phyloP scores from a whole-genome alignment of 1,140 invertebrate species.

The Bombus vancouverensis region DNA sequence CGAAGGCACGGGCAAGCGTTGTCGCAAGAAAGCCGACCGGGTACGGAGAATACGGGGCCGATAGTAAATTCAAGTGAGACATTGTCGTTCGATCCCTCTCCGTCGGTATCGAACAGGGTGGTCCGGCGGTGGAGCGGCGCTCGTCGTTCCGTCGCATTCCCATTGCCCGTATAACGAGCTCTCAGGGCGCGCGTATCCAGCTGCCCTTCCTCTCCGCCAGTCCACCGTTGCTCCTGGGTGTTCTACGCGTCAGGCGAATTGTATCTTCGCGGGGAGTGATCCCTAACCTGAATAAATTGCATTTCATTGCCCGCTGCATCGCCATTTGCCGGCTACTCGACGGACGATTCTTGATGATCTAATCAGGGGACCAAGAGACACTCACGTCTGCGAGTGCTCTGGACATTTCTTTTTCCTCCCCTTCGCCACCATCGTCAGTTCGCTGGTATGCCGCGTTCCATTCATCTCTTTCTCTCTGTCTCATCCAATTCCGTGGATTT shows the following conservation, averaged over 20 bases:
- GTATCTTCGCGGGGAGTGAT: conserved; percentile 71
- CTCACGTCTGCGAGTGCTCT: background rate
- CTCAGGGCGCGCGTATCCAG: conserved; percentile 55
- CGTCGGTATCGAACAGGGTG: conserved; percentile 68
- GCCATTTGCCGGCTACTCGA: conserved; percentile 43
- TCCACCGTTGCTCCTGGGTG: conserved; percentile 70
- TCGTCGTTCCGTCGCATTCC: conserved; percentile 69
- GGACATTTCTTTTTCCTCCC: background rate
- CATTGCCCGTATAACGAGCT: conserved; percentile 74
- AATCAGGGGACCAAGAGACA: conserved; percentile 29
- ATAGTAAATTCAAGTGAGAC: conserved; percentile 75
- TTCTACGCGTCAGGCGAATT: conserved; percentile 74
- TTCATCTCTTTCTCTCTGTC: background rate
- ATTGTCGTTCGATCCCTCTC: conserved; percentile 68
- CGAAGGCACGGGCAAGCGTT: conserved; percentile 45
- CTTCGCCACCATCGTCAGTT: background rate
- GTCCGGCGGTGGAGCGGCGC: conserved; percentile 59
- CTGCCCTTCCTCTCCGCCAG: conserved; percentile 5
- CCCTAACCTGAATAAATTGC: conserved; percentile 70
- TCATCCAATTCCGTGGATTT: background rate
- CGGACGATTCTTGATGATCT: conserved; percentile 46
- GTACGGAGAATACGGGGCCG: conserved; percentile 67
- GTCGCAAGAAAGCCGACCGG: conserved; percentile 64
- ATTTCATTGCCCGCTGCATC: conserved; percentile 61
- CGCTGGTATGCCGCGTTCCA: background rate